Conservation (phyloP, 1,140 invertebrate species). For the Diplogasteroides magnus region DNA sequence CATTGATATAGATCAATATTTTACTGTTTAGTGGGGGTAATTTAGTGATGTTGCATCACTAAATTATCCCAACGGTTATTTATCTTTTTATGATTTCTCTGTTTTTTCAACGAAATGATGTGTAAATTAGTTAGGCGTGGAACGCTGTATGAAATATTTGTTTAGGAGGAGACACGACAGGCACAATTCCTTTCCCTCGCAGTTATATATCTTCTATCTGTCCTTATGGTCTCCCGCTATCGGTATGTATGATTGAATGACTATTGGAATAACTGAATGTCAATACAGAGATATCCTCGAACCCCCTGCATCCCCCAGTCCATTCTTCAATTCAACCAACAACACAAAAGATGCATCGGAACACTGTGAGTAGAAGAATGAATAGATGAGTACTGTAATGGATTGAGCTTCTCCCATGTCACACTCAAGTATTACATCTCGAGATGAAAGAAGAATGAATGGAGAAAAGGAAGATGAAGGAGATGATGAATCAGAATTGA, state of each 20-base stretch:
- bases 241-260: neutral
- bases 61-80: too few species aligned
- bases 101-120: too few species aligned
- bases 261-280: neutral
- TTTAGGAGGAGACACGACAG: conserved; percentile 97
- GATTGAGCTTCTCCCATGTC: too few species aligned
- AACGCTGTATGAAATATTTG: too few species aligned
- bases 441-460: too few species aligned
- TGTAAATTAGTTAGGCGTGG: too few species aligned
- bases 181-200: conserved; percentile 96
- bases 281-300: conserved; percentile 81
- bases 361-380: neutral
- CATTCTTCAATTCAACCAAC: conserved; percentile 40
- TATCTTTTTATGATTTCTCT: too few species aligned
- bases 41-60: too few species aligned
- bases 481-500: neutral
- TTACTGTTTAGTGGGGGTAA: too few species aligned
- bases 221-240: conserved; percentile 99
- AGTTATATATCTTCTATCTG: conserved; percentile 98
- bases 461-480: neutral
- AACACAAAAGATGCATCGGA: neutral
- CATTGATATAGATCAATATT: too few species aligned
- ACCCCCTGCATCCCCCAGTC: conserved; percentile 62
- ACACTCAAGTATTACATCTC: too few species aligned
- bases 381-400: neutral